Evolutionary conservation across 2,888 invertebrate species (phyloP).

Genomic region (Tromatobia lineatoria): DNA sequence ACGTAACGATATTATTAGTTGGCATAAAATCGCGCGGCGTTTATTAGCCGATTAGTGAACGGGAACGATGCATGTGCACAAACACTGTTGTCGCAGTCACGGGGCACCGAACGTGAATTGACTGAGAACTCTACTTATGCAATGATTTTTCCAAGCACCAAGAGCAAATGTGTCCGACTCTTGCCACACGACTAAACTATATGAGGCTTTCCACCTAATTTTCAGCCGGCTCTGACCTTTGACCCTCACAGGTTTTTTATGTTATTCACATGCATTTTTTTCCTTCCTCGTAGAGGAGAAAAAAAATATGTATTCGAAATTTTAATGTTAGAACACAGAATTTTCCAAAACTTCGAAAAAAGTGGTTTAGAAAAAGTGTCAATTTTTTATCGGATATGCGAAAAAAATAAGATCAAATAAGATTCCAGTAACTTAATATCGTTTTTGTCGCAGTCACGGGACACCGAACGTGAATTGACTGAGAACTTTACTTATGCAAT

Average conservation of each 20-base stretch:
- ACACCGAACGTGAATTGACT: conserved; percentile 78
- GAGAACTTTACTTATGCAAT: conserved; percentile 75
- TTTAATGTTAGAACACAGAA: no score
- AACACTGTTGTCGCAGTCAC: conserved; percentile 73
- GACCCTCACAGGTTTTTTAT: no score
- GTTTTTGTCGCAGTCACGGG: conserved; percentile 78
- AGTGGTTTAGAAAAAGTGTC: no score
- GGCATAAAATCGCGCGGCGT: background rate
- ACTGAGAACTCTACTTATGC: conserved; percentile 73
- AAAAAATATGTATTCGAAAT: no score
- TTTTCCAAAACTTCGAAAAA: no score
- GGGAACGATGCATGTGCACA: background rate
- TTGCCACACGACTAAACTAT: background rate
- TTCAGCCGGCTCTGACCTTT: no score
- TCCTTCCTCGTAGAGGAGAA: no score
- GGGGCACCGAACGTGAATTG: conserved; percentile 80
- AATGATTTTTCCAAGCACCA: conserved; percentile 72
- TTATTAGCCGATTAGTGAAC: background rate
- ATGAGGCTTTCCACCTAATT: background rate
- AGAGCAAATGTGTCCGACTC: background rate
- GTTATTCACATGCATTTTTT: no score
- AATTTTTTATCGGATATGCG: no score
- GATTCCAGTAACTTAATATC: no score
- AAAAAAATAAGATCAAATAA: no score
- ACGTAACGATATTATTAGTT: conserved; percentile 7